Evolutionary conservation across 2,888 invertebrate genomes (phyloP).

Genomic region (Lagria hirta): DNA sequence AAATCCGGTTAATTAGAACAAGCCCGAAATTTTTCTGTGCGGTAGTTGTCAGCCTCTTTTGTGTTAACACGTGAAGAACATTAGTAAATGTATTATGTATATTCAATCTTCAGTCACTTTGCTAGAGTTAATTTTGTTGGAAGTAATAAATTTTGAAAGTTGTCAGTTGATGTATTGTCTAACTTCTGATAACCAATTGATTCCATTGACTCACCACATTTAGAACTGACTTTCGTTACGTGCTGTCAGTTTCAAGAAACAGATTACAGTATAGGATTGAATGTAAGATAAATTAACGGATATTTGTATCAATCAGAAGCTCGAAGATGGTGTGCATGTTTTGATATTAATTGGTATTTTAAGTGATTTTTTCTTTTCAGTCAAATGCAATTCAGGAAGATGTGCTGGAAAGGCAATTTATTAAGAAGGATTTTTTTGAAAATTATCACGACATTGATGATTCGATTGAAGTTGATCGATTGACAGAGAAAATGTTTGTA

Average conservation of each 20-base stretch:
- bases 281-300: slow-evolving; percentile 46
- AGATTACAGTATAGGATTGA: slow-evolving; percentile 47
- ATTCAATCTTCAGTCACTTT: too few species aligned
- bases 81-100: too few species aligned
- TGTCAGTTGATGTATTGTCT: slow-evolving; percentile 40
- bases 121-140: too few species aligned
- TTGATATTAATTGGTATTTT: too few species aligned
- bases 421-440: slow-evolving; percentile 26
- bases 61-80: too few species aligned
- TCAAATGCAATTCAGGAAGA: too few species aligned
- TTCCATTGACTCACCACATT: slow-evolving; percentile 46
- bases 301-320: slow-evolving; percentile 43
- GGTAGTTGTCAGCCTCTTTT: too few species aligned
- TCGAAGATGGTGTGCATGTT: too few species aligned
- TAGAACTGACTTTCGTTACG: slow-evolving; percentile 44
- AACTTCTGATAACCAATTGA: slow-evolving; percentile 46
- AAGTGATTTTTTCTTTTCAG: too few species aligned
- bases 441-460: slow-evolving; percentile 27
- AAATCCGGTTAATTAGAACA: too few species aligned
- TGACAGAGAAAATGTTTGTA: slow-evolving; percentile 28
- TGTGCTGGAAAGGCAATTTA: too few species aligned
- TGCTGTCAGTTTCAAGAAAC: slow-evolving; percentile 46
- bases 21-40: too few species aligned
- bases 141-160: slow-evolving; percentile 3
- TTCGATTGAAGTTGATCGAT: slow-evolving; percentile 29